These are phyloP conservation scores for Semnornis frantzii DNA, from an alignment of 2,113 vertebrate genomes.

Conservation along the genomic window DNA sequence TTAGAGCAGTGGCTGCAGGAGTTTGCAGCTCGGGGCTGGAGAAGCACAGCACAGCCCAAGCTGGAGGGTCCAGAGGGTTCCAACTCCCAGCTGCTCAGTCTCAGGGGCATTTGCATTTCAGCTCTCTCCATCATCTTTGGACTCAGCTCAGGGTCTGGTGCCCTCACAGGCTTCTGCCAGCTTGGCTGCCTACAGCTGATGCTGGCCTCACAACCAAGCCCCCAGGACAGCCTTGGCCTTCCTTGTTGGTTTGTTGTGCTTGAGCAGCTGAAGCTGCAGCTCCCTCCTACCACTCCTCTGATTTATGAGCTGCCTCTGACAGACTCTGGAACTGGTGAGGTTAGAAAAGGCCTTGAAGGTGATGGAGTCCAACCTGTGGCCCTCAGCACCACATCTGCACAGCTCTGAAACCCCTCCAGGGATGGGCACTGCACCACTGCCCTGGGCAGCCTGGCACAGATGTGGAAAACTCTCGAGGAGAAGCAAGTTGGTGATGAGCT, in stretches of 20 bases:
- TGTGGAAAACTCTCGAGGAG: neutral
- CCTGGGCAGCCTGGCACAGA: neutral
- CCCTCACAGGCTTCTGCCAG: neutral
- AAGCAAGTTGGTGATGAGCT: neutral
- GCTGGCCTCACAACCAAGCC: neutral
- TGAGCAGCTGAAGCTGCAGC: neutral
- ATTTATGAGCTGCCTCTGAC: neutral
- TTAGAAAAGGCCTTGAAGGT: neutral
- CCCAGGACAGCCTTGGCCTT: neutral
- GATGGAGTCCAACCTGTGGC: neutral
- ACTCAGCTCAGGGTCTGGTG: neutral
- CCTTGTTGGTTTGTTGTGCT: neutral
- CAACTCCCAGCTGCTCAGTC: fast-evolving
- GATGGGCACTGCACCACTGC: neutral
- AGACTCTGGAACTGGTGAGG: neutral
- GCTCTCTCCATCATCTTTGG: neutral
- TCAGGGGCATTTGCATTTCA: neutral
- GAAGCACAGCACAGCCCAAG: neutral
- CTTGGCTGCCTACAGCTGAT: neutral
- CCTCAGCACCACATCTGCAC: neutral
- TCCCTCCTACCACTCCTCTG: neutral
- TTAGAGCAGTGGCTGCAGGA: neutral
- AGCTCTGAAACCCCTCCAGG: neutral
- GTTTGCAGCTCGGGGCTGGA: neutral
- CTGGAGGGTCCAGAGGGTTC: fast-evolving